Base-by-base conservation (phyloP, 2,888 invertebrate species). In the Rhagonycha lutea region DNA sequence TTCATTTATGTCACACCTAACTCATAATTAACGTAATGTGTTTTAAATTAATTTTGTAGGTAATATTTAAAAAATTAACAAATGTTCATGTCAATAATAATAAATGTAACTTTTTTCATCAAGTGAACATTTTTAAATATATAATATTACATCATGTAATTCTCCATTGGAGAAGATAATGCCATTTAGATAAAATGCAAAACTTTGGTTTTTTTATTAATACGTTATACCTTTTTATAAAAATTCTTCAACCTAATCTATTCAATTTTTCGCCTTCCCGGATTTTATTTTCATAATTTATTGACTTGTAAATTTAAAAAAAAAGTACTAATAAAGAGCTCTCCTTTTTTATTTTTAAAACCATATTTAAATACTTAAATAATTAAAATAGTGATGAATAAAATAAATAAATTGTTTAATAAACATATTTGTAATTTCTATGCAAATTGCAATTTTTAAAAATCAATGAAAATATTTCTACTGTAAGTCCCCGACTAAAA, bases 1-100 rank as follows among this genome's bases (percentile, higher is more conserved):
- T 74, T 74, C 77, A 63, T 72, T 74, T 69, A 61, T 70, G 68
- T 67, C 47, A 65, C 61, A 73, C 73, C 72, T 73, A 73, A 63
- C 68, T 72, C 68, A 32, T 67, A 67, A 26, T 28, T 65, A 29
- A 14, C 68, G 32, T 47, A n/a, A 12, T 10, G 24, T 47, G n/a
- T 47, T 12, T 47, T 47, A n/a, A 47, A n/a, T 47, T n/a, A 47
- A 47, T 47, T 47, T 47, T n/a, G 28, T 28, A 47, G n/a, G 12
- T 47, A n/a, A 47, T n/a, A 47, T 32, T 32, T 11, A 32, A 12
- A 32, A 32, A 32, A 32, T 32, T 32, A 32, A 32, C 11, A 32
- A 32, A 32, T 12, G 4, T 32, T 32, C 12, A 9, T 32, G 32
- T 32, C 32, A 11, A 32, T 32, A 32, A 32, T 32, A 32, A 32